Evolutionary conservation across 2,888 invertebrate species (phyloP).

Genomic region (Philhelius pedissequus): DNA sequence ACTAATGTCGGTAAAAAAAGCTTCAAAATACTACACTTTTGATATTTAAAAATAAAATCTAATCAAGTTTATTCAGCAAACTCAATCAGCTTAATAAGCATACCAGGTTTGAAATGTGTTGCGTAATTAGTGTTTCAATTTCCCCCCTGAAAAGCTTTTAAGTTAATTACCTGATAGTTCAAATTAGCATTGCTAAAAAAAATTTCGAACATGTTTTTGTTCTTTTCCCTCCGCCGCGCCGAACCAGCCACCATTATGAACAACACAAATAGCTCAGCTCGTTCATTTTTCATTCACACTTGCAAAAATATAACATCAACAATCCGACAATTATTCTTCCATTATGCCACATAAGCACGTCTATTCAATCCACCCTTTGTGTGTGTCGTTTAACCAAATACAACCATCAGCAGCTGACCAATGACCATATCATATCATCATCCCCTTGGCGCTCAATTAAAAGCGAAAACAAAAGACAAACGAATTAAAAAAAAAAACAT

Average conservation of each 20-base stretch:
- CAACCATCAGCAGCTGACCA: conserved; percentile 35
- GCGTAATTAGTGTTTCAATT: too few species aligned
- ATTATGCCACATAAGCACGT: not conserved
- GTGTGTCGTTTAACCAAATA: not conserved
- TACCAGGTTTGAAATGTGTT: too few species aligned
- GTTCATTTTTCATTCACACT: conserved; percentile 29
- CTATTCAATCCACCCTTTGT: not conserved
- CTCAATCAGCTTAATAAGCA: too few species aligned
- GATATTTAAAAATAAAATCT: too few species aligned
- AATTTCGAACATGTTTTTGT: not conserved
- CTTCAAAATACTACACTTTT: too few species aligned
- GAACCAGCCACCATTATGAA: too few species aligned
- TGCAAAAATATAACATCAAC: conserved; percentile 2
- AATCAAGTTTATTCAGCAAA: too few species aligned
- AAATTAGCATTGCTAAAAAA: not conserved
- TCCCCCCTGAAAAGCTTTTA: not conserved
- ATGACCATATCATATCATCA: conserved; percentile 17
- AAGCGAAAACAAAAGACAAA: too few species aligned
- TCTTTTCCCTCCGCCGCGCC: not conserved
- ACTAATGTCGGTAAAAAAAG: too few species aligned
- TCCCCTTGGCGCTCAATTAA: conserved; percentile 49
- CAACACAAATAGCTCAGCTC: not conserved
- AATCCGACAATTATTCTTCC: conserved; percentile 18
- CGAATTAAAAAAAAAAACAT: too few species aligned
- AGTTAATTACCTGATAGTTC: not conserved